Evolutionary conservation across 2,797 vertebrate genomes (phyloP), one percentile per base, ranked within the genome.

Genomic region (Pseudopleuronectes americanus): DNA sequence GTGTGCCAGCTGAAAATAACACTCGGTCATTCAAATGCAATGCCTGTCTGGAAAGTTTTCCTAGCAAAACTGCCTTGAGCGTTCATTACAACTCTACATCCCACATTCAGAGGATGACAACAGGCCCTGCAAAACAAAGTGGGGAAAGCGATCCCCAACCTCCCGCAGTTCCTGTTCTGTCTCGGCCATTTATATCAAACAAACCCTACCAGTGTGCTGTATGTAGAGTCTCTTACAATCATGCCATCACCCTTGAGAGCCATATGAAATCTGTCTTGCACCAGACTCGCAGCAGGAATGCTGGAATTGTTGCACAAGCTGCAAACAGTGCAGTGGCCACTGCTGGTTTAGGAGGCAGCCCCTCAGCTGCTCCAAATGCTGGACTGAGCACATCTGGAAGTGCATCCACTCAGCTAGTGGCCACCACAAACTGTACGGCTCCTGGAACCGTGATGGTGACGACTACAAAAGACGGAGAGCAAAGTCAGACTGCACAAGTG

Each of bases 221-320:
- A 47, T 98, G 96, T 91, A 91, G 96, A 23, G 96, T 98, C 73
- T 97, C 97, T 28, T 98, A 97, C 91, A 97, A 97, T 91, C 96
- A 97, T 84, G 96, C 96, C 89, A 97, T 97, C 77, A 97, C 96
- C 21, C 89, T 97, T 22, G 96, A 97, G 94, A 97, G 94, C 90
- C 95, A 95, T 91, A 92, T 95, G 88, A 95, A 95, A 75, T 95
- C 96, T 8, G 96, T 98, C 43, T 90, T 97, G 86, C 97, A 97
- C 86, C 96, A 97, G 90, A 97, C 95, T 33, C 95, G 96, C 66
- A 96, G 95, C 63, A 94, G 96, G 79, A 96, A 93, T 19, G 89
- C 95, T 78, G 94, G 92, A 83, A 95, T 93, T 68, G 87, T 71
- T 52, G 84, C 90, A 73, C 94, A 91, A 52, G 84, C 85, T 61